Evolutionary conservation across 2,888 invertebrate species (phyloP), one percentile per base, ranked within the genome.

Genomic region (Synergus itoensis): DNA sequence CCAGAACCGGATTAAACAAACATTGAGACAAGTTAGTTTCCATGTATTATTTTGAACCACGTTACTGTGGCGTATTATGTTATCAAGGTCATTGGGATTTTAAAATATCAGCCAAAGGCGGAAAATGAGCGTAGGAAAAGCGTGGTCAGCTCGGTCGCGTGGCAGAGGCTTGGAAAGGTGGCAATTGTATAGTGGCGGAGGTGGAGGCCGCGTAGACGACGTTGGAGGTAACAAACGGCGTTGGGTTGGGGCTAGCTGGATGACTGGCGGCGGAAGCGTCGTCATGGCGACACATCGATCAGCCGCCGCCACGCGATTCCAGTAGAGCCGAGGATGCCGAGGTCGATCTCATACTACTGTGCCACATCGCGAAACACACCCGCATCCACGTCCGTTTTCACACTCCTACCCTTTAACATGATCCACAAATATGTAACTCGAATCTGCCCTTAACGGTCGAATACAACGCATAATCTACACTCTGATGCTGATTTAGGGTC

Each of bases 261-360:
- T 91, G 92, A 92, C 92, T 91, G 90, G 90, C 89, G 91, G 91
- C 91, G 92, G 92, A 92, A 92, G 93, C 92, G 95, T 95, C 94
- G 94, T 95, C 94, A 94, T 94, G 93, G 94, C 93, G 93, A 93
- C 94, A 93, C 93, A 95, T 95, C 95, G 95, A 95, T 94, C 92
- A 92, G 91, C 91, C 91, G 91, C 91, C 87, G 86, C 87, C 87
- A 88, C 86, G 86, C 88, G 85, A 88, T 87, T 88, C 88, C 85
- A 85, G 85, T 86, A 86, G 87, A 85, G 86, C 86, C 84, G 85
- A 86, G 85, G 84, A 86, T 57, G 62, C 63, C 48, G 65, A 48
- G 16, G 48, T 48, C 67, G 67, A 69, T 82, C 80, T 82, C 80
- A 79, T 82, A 81, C 79, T 65, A 69, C 79, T 60, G 53, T 53